Evolutionary conservation across 2,797 vertebrate genomes (phyloP).

Genomic region (Melanotaenia nigrans): DNA sequence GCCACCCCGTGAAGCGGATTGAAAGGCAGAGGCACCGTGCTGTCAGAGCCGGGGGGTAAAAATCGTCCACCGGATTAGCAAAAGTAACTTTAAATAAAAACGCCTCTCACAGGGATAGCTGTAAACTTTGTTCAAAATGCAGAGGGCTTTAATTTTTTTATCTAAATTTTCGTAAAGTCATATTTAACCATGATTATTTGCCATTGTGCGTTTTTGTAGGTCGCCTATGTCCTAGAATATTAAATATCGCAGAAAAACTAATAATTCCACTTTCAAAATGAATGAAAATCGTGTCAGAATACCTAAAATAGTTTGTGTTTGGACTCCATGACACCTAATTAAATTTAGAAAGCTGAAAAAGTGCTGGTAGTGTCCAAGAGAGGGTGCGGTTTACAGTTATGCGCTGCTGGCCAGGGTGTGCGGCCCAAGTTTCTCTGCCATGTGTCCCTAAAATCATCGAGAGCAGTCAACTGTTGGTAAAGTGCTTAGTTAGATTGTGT

Average conservation of each 20-base stretch:
- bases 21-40: slow-evolving; percentile 28
- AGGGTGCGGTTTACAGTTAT: slow-evolving; percentile 33
- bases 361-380: slow-evolving; percentile 14
- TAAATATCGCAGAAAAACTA: not conserved
- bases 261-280: not conserved
- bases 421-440: slow-evolving; percentile 25
- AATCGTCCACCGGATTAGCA: slow-evolving; percentile 35
- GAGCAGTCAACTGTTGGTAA: not conserved
- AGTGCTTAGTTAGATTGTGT: not conserved
- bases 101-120: not conserved
- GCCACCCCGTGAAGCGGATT: slow-evolving; percentile 24
- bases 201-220: not conserved
- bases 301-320: not conserved
- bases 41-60: slow-evolving; percentile 28
- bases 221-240: not conserved
- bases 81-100: slow-evolving; percentile 24
- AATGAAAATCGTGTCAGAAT: not conserved
- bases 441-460: not conserved
- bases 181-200: not conserved
- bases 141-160: not conserved
- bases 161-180: not conserved
- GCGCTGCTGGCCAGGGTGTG: slow-evolving; percentile 8
- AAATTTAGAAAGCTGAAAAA: slow-evolving; percentile 1
- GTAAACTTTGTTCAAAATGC: not conserved
- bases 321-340: not conserved